A percentile compares a stretch with the other conserved stretches of the same genome.
Evolutionary conservation across 2,888 invertebrate genomes (phyloP).

Genomic region (Pseudolycoriella hygida): DNA sequence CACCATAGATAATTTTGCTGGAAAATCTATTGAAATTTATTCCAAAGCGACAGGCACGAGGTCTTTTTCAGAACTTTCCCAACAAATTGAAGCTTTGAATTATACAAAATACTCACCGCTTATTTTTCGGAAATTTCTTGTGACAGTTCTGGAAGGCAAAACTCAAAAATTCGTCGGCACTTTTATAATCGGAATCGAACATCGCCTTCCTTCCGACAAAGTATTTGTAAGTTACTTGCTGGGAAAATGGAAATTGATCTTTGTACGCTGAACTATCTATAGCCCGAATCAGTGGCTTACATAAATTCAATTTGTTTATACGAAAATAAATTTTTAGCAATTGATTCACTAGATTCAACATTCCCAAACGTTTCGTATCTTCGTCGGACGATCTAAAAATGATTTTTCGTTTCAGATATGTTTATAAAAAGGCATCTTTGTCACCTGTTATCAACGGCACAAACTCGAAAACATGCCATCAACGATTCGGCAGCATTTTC

Average conservation of each 20-base stretch:
- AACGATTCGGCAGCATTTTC: constrained; percentile 89
- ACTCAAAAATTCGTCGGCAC: constrained; percentile 80
- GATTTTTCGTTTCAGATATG: background rate
- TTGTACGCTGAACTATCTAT: constrained; percentile 86
- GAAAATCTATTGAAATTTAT: no score
- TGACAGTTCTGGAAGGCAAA: constrained; percentile 91
- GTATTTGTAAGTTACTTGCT: constrained; percentile 92
- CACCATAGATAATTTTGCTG: no score
- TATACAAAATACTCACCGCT: constrained; percentile 33
- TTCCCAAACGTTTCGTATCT: constrained; percentile 89
- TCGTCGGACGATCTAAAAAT: constrained; percentile 49
- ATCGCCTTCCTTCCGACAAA: constrained; percentile 95
- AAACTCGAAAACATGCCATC: constrained; percentile 85
- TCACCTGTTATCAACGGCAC: constrained; percentile 76
- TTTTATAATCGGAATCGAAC: constrained; percentile 93
- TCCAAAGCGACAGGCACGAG: no score
- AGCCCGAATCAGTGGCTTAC: constrained; percentile 88
- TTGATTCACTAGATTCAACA: constrained; percentile 92
- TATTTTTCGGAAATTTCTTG: constrained; percentile 62
- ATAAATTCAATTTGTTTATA: constrained; percentile 74
- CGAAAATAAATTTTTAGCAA: constrained; percentile 86
- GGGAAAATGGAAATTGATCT: constrained; percentile 76
- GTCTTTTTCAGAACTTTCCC: no score
- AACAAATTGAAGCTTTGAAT: no score
- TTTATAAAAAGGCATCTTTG: background rate